Evolutionary conservation across 2,888 invertebrate genomes (phyloP).

Genomic region (Boloria selene): DNA sequence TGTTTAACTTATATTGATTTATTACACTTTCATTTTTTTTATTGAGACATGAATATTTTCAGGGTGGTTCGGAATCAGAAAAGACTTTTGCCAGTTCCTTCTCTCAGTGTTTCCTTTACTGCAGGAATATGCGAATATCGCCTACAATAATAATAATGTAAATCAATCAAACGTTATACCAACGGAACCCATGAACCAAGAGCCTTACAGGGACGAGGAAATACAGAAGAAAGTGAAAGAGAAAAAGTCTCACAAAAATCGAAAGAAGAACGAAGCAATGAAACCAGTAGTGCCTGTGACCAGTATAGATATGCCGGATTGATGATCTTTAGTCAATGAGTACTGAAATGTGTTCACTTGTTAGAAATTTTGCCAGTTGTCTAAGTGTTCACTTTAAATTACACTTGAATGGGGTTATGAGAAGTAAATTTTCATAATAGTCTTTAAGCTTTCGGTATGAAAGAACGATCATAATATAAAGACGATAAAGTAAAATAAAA

Average conservation of each 20-base stretch:
- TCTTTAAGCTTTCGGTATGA: background rate
- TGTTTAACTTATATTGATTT: no score
- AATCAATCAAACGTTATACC: constrained; percentile 58
- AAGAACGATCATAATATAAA: no score
- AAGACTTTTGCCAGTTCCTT: constrained; percentile 98
- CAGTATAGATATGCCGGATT: constrained; percentile 96
- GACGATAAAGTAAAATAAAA: no score
- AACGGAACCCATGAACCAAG: constrained; percentile 65
- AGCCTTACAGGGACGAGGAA: constrained; percentile 75
- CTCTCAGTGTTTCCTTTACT: constrained; percentile 96
- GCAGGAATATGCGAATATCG: constrained; percentile 99
- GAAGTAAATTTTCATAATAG: constrained; percentile 5
- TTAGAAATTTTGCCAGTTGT: constrained; percentile 42
- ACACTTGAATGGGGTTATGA: background rate
- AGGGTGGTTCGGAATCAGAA: constrained; percentile 99
- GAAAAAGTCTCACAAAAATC: constrained; percentile 85
- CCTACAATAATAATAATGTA: constrained; percentile 90
- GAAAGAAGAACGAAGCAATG: constrained; percentile 89
- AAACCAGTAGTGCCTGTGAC: constrained; percentile 95
- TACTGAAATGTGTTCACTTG: constrained; percentile 62
- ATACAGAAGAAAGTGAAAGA: constrained; percentile 75
- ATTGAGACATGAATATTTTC: constrained; percentile 51
- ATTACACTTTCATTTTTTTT: no score
- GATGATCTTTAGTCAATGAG: constrained; percentile 55
- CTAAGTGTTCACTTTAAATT: constrained; percentile 8